Evolutionary conservation across 2,797 vertebrate species (phyloP), one percentile per base, ranked within the genome.

Genomic region (Rhynchonycteris naso): DNA sequence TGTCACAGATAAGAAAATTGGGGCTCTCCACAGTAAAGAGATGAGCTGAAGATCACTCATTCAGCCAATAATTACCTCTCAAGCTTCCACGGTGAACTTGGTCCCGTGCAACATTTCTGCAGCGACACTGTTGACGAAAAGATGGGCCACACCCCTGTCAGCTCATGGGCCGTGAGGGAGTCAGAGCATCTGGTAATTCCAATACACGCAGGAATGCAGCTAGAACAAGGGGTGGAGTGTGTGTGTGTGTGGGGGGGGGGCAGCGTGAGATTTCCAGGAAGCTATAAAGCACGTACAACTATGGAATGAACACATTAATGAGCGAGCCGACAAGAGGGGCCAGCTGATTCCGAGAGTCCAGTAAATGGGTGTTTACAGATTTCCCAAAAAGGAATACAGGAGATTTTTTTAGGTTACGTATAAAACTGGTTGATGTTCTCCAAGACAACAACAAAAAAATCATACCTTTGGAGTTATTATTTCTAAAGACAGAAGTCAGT

Each of bases 201-300:
- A 5, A 14, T 0, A 6, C 10, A 0, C 16, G 69, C 16, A 6
- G 0, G 1, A 68, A 22, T 1, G 5, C n/a, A 21, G 14, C n/a
- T 9, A n/a, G 59, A 61, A n/a, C 11, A 4, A 56, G 21, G 43
- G 24, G 15, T 43, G 43, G 43, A n/a, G n/a, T n/a, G n/a, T n/a
- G 43, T 43, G 43, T n/a, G 43, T 43, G 43, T 4, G 4, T 4
- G 38, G 4, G 21, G 43, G 19, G 15, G 0, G 28, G 81, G 30
- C 91, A 30, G 5, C 13, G 2, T 59, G 66, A 24, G 26, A 4
- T 54, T 35, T 50, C 28, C 86, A 50, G 52, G 38, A 74, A 59
- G 61, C 72, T 43, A 14, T 28, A 52, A 80, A 54, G 35, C 33
- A 12, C 3, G 81, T 2, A 14, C 78, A n/a, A 16, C n/a, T 3